Evolutionary conservation across 2,888 invertebrate genomes (phyloP).

Genomic region (Drosophila cracens): DNA sequence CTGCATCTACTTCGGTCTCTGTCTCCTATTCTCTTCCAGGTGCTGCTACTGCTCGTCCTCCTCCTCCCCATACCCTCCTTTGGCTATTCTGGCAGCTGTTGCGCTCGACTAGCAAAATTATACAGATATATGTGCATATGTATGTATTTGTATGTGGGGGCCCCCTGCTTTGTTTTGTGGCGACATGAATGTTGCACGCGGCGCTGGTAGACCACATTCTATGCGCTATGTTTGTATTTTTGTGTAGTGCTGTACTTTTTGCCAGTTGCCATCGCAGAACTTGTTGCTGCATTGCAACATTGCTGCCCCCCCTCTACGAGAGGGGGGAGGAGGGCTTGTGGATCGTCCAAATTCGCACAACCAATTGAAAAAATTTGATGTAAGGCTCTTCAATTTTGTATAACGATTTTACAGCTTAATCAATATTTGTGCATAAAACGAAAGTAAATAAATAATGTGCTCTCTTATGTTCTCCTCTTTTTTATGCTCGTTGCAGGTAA

Average conservation of each 20-base stretch:
- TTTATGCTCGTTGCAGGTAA: conserved; percentile 77
- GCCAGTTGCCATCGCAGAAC: conserved; percentile 44
- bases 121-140: conserved; percentile 43
- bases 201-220: conserved; percentile 59
- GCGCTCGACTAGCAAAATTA: conserved; percentile 67
- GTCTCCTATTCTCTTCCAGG: conserved; percentile 1
- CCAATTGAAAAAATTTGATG: conserved; percentile 53
- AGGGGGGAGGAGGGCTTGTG: no score
- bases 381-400: conserved; percentile 29
- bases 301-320: conserved; percentile 34
- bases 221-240: conserved; percentile 58
- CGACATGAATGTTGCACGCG: conserved; percentile 56
- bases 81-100: conserved; percentile 39
- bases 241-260: conserved; percentile 69
- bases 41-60: conserved; percentile 1
- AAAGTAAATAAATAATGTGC: conserved; percentile 60
- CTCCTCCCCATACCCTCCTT: background rate
- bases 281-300: conserved; percentile 61
- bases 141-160: conserved; percentile 22
- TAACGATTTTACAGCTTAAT: conserved; percentile 71
- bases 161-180: conserved; percentile 44
- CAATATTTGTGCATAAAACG: conserved; percentile 74
- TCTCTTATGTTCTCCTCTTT: conserved; percentile 4
- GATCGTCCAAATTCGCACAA: conserved; percentile 29
- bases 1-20: conserved; percentile 45